Conservation (phyloP, 2,797 vertebrate genomes). For the Lepus oiostolus region DNA sequence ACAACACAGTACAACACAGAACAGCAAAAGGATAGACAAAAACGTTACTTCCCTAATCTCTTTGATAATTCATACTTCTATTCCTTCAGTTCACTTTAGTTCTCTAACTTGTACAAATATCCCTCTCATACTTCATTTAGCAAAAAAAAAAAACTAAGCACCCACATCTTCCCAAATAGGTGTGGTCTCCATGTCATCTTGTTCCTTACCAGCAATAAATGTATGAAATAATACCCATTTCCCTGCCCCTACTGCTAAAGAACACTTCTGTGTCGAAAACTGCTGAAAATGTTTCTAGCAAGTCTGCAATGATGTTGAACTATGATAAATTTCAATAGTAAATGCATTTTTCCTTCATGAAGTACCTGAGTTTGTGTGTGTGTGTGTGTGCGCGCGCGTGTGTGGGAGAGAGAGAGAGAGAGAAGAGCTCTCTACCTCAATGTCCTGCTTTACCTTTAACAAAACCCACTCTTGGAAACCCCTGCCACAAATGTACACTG, state of each 20-base stretch:
- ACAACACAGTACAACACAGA: neutral
- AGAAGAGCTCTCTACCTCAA: neutral
- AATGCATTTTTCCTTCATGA: neutral
- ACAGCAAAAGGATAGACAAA: neutral
- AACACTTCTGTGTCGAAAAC: neutral
- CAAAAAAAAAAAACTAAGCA: slow-evolving; percentile 32
- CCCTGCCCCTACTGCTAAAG: too few relatives aligned
- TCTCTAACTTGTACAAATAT: slow-evolving; percentile 29
- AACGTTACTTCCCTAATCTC: accelerated
- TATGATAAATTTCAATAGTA: neutral
- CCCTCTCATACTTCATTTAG: neutral
- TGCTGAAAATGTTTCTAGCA: too few relatives aligned
- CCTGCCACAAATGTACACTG: neutral
- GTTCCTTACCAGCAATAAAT: neutral
- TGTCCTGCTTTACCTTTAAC: neutral
- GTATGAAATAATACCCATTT: neutral
- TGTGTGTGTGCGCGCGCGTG: neutral
- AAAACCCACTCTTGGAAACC: neutral
- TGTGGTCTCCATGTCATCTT: neutral
- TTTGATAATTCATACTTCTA: neutral
- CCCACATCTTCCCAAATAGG: slow-evolving; percentile 54
- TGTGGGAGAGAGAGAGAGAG: too few relatives aligned
- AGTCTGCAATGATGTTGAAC: neutral
- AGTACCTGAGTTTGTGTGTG: neutral
- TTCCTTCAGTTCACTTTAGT: neutral